phyloP scores from a whole-genome alignment of 2,888 invertebrate genomes.

The Cantharis nigra region DNA sequence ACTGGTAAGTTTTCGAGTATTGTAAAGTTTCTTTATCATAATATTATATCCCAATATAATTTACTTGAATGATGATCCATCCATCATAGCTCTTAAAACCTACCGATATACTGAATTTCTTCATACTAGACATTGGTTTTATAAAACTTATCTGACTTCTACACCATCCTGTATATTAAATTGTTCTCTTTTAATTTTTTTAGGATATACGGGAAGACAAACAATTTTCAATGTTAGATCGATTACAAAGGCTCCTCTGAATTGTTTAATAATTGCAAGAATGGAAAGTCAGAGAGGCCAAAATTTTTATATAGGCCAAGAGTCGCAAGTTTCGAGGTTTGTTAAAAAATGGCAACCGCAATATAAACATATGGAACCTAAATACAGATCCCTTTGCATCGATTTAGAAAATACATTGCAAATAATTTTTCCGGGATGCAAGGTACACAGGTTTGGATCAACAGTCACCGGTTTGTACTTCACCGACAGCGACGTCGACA shows the following conservation, averaged over 20 bases:
- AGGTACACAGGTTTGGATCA: conserved; percentile 71
- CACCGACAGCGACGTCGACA: conserved; percentile 74
- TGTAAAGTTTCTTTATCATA: not conserved
- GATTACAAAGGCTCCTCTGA: not conserved
- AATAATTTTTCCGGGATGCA: conserved; percentile 54
- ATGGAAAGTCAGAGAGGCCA: not conserved
- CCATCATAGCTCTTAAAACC: too few relatives aligned
- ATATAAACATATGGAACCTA: conserved; percentile 35
- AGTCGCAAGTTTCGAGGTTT: not conserved
- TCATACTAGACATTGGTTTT: too few relatives aligned
- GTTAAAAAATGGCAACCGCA: conserved; percentile 50
- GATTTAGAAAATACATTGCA: conserved; percentile 56
- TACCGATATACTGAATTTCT: too few relatives aligned
- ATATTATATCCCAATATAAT: too few relatives aligned
- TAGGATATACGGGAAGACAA: not conserved
- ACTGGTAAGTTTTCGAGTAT: not conserved
- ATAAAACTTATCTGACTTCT: not conserved
- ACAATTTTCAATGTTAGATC: not conserved
- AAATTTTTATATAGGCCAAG: not conserved
- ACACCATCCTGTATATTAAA: not conserved
- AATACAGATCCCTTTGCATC: conserved; percentile 52
- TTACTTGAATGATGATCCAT: not conserved
- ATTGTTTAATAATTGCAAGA: not conserved
- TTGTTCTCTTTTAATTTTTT: not conserved
- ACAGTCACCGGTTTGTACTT: conserved; percentile 72